Conservation (phyloP, 1,140 invertebrate species). For the Drosophila neocordata region DNA sequence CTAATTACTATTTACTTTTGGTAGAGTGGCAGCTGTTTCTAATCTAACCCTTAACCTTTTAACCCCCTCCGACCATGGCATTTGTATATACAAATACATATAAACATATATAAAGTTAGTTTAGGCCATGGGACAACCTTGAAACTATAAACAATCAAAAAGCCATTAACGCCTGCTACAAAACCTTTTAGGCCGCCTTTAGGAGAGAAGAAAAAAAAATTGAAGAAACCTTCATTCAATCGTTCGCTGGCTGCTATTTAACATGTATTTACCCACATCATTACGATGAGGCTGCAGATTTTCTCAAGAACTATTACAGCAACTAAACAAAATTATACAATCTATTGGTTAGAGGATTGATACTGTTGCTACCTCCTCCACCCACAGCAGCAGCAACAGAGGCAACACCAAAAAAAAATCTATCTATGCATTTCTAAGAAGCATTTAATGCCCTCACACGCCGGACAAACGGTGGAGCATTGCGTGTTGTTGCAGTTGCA, state of each 20-base stretch:
- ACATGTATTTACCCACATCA: conserved; percentile 71
- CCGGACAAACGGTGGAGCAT: conserved; percentile 34
- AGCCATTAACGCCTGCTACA: conserved; percentile 66
- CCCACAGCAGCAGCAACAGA: conserved; percentile 26
- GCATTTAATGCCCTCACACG: conserved; percentile 70
- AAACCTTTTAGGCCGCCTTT: conserved; percentile 45
- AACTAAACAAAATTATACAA: conserved; percentile 74
- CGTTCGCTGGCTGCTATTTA: conserved; percentile 43
- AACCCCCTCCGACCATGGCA: conserved; percentile 9
- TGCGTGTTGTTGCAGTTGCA: conserved; percentile 55
- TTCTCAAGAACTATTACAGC: conserved; percentile 72
- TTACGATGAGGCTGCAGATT: conserved; percentile 75
- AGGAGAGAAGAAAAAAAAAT: no score
- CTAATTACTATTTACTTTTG: conserved; percentile 10
- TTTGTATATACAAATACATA: background rate
- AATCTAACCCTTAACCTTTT: conserved; percentile 48
- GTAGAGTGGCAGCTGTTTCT: conserved; percentile 25
- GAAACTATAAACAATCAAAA: conserved; percentile 66
- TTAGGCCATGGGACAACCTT: conserved; percentile 44
- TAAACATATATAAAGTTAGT: background rate
- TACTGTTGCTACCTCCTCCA: conserved; percentile 27
- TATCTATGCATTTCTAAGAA: conserved; percentile 76
- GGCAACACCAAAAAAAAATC: conserved; percentile 31
- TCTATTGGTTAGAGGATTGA: conserved; percentile 18
- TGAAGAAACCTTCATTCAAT: no score